Percentiles rank a stretch among this genome's conserved stretches.
These are phyloP conservation scores for Asobara japonica DNA, from an alignment of 1,140 invertebrate species.

Conservation along the genomic window DNA sequence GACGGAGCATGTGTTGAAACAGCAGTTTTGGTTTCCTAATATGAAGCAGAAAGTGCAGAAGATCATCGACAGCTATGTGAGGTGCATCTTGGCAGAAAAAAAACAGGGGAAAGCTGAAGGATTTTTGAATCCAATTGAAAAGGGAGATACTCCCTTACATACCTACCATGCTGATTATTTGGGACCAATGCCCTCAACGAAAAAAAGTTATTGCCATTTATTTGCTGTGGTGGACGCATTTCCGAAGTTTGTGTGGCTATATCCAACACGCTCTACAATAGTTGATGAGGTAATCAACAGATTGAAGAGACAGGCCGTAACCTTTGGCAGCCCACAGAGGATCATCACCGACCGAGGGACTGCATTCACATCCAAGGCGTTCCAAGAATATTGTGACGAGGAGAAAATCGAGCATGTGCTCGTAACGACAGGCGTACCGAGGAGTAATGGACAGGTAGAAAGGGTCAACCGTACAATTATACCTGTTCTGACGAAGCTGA, in stretches of 20 bases:
- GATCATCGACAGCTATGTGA: constrained; percentile 48
- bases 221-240: constrained; percentile 54
- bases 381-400: constrained; percentile 47
- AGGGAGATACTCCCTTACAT: constrained; percentile 29
- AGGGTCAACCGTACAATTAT: constrained; percentile 6
- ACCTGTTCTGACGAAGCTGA: not conserved
- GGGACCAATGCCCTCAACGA: constrained; percentile 47
- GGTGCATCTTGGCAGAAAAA: constrained; percentile 45
- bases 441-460: constrained; percentile 46
- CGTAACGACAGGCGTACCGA: constrained; percentile 43
- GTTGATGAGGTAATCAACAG: constrained; percentile 42
- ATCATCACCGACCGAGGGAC: constrained; percentile 52
- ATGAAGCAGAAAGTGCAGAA: constrained; percentile 16
- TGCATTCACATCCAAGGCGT: constrained; percentile 54
- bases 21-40: constrained; percentile 19
- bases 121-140: constrained; percentile 45
- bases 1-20: constrained; percentile 45
- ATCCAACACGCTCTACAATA: constrained; percentile 47
- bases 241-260: constrained; percentile 59
- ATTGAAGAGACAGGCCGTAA: constrained; percentile 40
- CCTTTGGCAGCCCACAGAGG: constrained; percentile 51
- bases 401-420: constrained; percentile 46
- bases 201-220: constrained; percentile 59
- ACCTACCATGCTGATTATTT: constrained; percentile 37
- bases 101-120: constrained; percentile 42